phyloP scores from a whole-genome alignment of 2,888 invertebrate genomes.

The Cheilosia vulpina region DNA sequence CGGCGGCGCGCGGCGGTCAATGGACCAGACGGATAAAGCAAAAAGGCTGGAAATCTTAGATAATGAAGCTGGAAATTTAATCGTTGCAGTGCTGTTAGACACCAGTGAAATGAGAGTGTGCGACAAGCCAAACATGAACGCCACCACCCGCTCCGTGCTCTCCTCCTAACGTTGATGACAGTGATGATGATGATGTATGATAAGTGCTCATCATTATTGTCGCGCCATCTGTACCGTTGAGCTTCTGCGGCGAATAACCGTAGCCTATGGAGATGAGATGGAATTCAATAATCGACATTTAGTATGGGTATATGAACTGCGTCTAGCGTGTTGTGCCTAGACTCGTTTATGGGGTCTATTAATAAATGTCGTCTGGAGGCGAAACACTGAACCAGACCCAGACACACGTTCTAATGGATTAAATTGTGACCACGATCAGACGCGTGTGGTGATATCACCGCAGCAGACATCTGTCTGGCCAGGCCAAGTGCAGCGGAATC shows the following conservation, averaged over 20 bases:
- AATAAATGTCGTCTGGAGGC: slow-evolving; percentile 58
- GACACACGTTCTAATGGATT: slow-evolving; percentile 41
- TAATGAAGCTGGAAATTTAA: slow-evolving; percentile 30
- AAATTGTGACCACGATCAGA: slow-evolving; percentile 22
- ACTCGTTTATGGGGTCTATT: slow-evolving; percentile 60
- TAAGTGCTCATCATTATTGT: slow-evolving; percentile 51
- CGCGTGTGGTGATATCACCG: slow-evolving; percentile 55
- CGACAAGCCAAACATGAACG: too few species aligned
- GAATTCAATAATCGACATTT: slow-evolving; percentile 50
- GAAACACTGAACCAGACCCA: slow-evolving; percentile 36
- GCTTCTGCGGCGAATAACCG: slow-evolving; percentile 34
- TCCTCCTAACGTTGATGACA: slow-evolving; percentile 7
- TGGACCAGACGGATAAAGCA: slow-evolving; percentile 1
- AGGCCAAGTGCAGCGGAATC: slow-evolving; percentile 26
- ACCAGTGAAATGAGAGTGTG: not conserved
- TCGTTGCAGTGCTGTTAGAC: not conserved
- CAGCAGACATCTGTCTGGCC: slow-evolving; percentile 27
- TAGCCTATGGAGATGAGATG: slow-evolving; percentile 13
- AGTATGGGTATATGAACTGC: slow-evolving; percentile 50
- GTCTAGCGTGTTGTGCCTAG: slow-evolving; percentile 52
- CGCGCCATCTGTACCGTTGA: slow-evolving; percentile 32
- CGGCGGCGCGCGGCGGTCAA: not conserved
- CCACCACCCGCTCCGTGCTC: too few species aligned
- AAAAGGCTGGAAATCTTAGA: slow-evolving; percentile 13
- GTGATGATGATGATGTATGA: slow-evolving; percentile 15